A percentile compares a stretch with the other conserved stretches of the same genome.
Conservation (phyloP, 2,797 vertebrate genomes). For the Toxotes lorentzi region DNA sequence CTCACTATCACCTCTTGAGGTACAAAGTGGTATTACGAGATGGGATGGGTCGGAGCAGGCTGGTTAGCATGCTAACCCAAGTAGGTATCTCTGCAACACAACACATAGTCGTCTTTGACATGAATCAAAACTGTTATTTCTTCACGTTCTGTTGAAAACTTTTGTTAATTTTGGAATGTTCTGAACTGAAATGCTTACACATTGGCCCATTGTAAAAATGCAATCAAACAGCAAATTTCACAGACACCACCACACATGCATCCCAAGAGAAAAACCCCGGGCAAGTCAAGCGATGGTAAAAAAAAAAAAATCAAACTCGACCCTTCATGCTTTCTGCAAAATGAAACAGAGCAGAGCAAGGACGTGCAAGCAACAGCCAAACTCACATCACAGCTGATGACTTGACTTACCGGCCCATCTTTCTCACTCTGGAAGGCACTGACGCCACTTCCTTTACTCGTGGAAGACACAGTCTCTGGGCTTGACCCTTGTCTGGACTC, state of each 20-base stretch:
- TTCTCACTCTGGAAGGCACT: constrained; percentile 67
- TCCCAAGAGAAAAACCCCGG: constrained; percentile 44
- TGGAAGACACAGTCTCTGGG: constrained; percentile 44
- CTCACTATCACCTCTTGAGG: no score
- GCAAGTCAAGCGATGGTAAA: constrained; percentile 57
- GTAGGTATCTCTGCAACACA: no score
- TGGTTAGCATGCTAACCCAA: no score
- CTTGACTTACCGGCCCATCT: constrained; percentile 84
- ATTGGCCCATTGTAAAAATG: background rate
- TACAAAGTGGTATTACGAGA: no score
- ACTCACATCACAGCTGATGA: constrained; percentile 57
- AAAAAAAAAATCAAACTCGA: constrained; percentile 16
- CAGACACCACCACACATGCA: constrained; percentile 21
- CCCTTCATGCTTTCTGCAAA: constrained; percentile 66
- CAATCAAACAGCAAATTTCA: background rate
- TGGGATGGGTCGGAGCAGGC: no score
- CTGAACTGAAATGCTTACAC: no score
- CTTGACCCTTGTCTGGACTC: constrained; percentile 76
- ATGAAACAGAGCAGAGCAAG: constrained; percentile 49
- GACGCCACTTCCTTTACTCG: constrained; percentile 67
- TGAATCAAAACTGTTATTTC: no score
- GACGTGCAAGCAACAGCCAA: constrained; percentile 61
- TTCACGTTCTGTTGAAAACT: no score
- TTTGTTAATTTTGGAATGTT: no score
- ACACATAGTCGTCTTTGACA: no score